Conservation (phyloP, 2,888 invertebrate species). For the Drosophila engyochracea region DNA sequence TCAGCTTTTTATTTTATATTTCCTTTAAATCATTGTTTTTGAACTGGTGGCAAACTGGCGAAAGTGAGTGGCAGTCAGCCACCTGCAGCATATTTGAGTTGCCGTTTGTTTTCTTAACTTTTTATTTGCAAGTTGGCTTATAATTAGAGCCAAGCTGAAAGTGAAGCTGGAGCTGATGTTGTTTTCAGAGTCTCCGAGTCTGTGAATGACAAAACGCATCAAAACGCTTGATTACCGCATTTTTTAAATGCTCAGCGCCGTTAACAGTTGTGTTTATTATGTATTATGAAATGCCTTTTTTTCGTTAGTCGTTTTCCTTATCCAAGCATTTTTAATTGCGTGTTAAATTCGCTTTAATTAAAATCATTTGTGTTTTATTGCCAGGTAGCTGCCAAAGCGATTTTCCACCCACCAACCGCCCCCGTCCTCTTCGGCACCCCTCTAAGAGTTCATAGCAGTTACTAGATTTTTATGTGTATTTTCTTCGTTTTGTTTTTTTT, state of each 20-base stretch:
- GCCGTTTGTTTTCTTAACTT: background rate
- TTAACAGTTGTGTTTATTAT: conserved; percentile 37
- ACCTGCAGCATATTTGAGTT: conserved; percentile 35
- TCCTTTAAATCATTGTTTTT: background rate
- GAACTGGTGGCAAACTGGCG: conserved; percentile 35
- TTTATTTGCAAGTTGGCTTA: conserved; percentile 37
- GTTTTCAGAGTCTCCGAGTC: background rate
- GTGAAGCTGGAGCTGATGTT: conserved; percentile 40
- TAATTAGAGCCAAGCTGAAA: conserved; percentile 47
- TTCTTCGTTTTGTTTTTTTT: background rate
- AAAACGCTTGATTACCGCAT: conserved; percentile 68
- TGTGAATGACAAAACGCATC: conserved; percentile 40
- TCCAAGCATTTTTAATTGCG: conserved; percentile 70
- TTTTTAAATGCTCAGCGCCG: conserved; percentile 37
- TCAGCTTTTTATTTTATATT: conserved; percentile 17
- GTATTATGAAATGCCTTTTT: conserved; percentile 37
- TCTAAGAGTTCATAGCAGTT: conserved; percentile 56
- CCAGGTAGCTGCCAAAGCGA: conserved; percentile 18
- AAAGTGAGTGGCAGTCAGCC: conserved; percentile 60
- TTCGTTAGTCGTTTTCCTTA: conserved; percentile 16
- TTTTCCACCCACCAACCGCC: conserved; percentile 21
- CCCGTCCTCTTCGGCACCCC: background rate
- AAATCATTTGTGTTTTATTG: conserved; percentile 61
- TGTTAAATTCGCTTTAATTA: conserved; percentile 76
- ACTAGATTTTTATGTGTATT: conserved; percentile 56